A percentile compares a stretch with the other conserved stretches of the same genome.
Conservation (phyloP, 2,113 vertebrate species). For the Ginglymostoma cirratum region DNA sequence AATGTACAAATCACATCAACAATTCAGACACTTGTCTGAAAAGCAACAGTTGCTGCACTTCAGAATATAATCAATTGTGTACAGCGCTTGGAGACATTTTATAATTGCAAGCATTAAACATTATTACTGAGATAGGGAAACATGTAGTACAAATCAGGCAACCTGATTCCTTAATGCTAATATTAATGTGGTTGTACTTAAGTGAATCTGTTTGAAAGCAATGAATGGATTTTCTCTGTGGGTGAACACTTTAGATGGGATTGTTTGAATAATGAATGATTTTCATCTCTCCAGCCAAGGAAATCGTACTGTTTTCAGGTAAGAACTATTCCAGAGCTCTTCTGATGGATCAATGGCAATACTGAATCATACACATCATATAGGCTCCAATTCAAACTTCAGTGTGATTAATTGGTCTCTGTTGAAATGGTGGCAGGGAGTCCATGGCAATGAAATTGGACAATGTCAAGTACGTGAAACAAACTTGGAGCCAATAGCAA, state of each 20-base stretch:
- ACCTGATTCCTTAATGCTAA: neutral
- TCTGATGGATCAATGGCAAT: neutral
- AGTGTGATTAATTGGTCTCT: neutral
- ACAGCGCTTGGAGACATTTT: neutral
- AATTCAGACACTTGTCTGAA: neutral
- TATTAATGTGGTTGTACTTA: neutral
- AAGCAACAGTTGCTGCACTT: neutral
- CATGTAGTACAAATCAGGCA: neutral
- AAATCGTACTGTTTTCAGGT: neutral
- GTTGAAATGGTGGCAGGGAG: neutral
- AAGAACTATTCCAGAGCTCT: neutral
- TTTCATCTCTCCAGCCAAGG: neutral
- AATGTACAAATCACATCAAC: neutral
- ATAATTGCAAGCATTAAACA: conserved; percentile 8
- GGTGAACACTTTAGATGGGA: neutral
- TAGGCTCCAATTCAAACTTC: neutral
- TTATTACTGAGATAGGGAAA: neutral
- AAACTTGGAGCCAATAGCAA: no score
- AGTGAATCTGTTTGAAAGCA: neutral
- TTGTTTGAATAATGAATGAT: neutral
- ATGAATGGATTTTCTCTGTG: neutral
- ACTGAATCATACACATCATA: neutral
- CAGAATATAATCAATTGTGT: neutral
- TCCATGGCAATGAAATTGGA: neutral
- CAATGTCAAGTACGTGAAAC: no score